Evolutionary conservation across 64 coral and sea anemone genomes (phyloP).

Genomic region (Cladopsammia gracilis): DNA sequence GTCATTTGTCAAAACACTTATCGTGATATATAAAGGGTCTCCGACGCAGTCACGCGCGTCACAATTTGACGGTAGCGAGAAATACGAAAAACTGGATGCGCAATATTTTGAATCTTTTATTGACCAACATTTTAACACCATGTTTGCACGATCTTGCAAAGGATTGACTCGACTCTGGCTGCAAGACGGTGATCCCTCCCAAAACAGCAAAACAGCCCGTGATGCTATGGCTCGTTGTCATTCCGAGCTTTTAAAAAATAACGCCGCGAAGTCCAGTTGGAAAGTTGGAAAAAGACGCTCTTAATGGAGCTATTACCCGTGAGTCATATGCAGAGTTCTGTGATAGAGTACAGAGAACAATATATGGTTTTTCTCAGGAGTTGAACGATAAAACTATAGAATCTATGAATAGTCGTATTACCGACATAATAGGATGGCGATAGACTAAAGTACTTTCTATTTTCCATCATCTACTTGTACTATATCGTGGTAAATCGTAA

Average conservation of each 20-base stretch:
- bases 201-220: conserved; percentile 44
- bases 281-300: conserved; percentile 58
- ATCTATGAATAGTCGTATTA: no score
- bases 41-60: no score
- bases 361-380: not conserved
- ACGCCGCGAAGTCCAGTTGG: conserved; percentile 63
- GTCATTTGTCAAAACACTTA: no score
- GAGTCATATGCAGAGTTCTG: conserved; percentile 66
- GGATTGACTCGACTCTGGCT: conserved; percentile 18
- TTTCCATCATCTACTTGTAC: no score
- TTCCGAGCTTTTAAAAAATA: conserved; percentile 32
- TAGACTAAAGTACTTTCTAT: no score
- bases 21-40: no score
- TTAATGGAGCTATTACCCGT: conserved; percentile 41
- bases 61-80: no score
- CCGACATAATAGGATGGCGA: no score
- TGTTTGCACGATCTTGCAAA: conserved; percentile 37
- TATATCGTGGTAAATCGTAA: no score
- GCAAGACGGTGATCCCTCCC: conserved; percentile 71
- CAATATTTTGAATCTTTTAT: not conserved
- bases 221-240: not conserved
- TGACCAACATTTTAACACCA: conserved; percentile 39
- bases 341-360: conserved; percentile 20
- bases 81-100: conserved; percentile 20
- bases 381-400: no score